Percentiles rank a stretch among this genome's conserved stretches.
These are phyloP conservation scores for Metridium senile DNA, from an alignment of 92 coral and sea anemone genomes.

Conservation along the genomic window DNA sequence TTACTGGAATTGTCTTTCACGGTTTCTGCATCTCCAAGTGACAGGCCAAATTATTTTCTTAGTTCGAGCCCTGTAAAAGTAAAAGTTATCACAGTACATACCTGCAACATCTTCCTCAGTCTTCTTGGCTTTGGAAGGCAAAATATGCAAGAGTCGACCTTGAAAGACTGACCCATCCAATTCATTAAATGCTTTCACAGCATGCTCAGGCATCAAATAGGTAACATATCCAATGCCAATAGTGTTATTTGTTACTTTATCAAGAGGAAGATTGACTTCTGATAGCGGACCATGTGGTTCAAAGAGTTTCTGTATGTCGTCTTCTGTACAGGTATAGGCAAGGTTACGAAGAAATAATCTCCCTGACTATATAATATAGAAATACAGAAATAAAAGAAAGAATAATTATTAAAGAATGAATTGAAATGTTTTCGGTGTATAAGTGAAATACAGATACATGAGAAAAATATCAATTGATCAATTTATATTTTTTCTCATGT, in stretches of 20 bases:
- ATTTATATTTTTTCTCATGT: too few relatives aligned
- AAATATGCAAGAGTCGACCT: slow-evolving; percentile 84
- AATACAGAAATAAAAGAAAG: not conserved
- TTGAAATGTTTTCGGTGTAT: too few relatives aligned
- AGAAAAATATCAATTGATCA: too few relatives aligned
- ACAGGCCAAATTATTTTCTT: too few relatives aligned
- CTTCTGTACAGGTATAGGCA: slow-evolving; percentile 87
- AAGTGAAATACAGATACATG: too few relatives aligned
- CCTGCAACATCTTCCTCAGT: slow-evolving; percentile 48
- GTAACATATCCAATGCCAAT: slow-evolving; percentile 95
- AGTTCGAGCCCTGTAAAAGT: too few relatives aligned
- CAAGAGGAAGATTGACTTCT: slow-evolving; percentile 90
- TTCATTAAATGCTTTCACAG: slow-evolving; percentile 90
- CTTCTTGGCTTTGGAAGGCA: slow-evolving; percentile 91
- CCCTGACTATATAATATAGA: slow-evolving; percentile 69
- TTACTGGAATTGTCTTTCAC: too few relatives aligned
- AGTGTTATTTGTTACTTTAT: slow-evolving; percentile 75
- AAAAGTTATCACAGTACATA: not conserved
- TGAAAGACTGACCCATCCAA: slow-evolving; percentile 93
- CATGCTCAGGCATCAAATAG: slow-evolving; percentile 96
- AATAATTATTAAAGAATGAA: not conserved
- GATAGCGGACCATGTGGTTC: slow-evolving; percentile 87
- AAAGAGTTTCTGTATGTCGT: slow-evolving; percentile 81
- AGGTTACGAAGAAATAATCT: slow-evolving; percentile 90
- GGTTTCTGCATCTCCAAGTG: too few relatives aligned